Evolutionary conservation across 1,140 invertebrate species (phyloP), one percentile per base, ranked within the genome.

Genomic region (Zaprionus gabonicus): DNA sequence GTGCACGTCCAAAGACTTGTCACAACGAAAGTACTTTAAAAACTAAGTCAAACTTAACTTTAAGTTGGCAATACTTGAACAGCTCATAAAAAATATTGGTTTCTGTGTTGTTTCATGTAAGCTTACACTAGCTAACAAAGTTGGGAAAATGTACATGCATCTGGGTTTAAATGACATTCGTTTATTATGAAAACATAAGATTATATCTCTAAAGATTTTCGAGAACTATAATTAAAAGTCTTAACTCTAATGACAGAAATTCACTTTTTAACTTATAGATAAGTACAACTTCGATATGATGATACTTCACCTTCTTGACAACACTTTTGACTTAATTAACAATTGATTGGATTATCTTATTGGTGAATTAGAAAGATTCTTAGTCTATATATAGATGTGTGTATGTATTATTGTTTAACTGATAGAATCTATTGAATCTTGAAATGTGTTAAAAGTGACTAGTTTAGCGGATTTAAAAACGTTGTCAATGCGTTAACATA

Each of bases 361-460:
- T 23, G 12, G 10, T 25, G 20, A 25, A 25, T 23, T 10, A 12
- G 10, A 51, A 51, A 12, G 4, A 9, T 23, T 49, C 20, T 49
- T 49, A 12, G 9, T 23, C 4, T 23, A 46, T 17, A 17, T 46
- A 15, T 12, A 7, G 13, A 44, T 17, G 7, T 9, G 2, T n/a
- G 15, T 17, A 15, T 12, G 36, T 15, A 20, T 17, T 34, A 34
- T 34, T 10, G 41, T 9, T 25, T 25, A 23, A 51, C 10, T 51
- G 46, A 7, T 20, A 12, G 27, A 36, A 34, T 5, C 6, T 25
- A 34, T n/a, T 55, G 1, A 7, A 23, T 20, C 36, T 55, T 34
- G 49, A 49, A 55, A 65, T 65, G 31, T 62, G 4, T 0, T 62
- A 28, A n/a, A 28, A 41, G 3, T 63, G 49, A 51, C 62, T 55